Evolutionary conservation across 2,113 vertebrate genomes (phyloP), one percentile per base, ranked within the genome.

Genomic region (Lepus americanus): DNA sequence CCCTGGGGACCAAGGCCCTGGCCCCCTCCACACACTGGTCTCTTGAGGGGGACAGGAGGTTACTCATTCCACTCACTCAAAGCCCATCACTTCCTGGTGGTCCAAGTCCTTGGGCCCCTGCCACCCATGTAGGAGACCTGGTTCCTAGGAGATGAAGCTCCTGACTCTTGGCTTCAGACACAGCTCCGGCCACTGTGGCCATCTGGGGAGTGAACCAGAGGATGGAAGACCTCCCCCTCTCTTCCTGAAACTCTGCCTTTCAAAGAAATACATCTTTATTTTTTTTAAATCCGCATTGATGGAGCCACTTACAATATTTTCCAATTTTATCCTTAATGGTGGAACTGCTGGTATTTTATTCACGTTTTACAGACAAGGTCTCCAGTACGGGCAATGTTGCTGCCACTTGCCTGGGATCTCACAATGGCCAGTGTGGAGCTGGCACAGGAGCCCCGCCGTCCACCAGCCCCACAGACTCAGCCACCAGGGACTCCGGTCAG

Each of bases 301-400:
- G 8, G 29, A 11, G 36, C 55, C 74, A 36, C 9, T 89, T 74
- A 31, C 29, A 6, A 6, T 0, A 2, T 55, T 79, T 83, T 82
- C 94, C 74, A 89, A 89, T 44, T 61, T 29, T 23, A 73, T 77
- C 16, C 39, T 88, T 61, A 67, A 61, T 51, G 72, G 86, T 7
- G 8, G 25, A 87, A 73, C 39, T 27, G 12, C 14, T 83, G 36
- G 20, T 13, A 20, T 53, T 87, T 61, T 59, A 70, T 27, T 83
- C 31, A 66, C 76, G 9, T 77, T 87, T 80, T 55, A 81, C 23
- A 92, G 79, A 61, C 63, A 33, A 90, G 29, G 51, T 88, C 66
- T 87, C 31, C 59, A n/a, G 59, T 0, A 19, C 64, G 83, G 53
- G 8, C 44, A 76, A 89, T 63, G 25, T 17, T 9, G 53, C 4